Evolutionary conservation across 1,140 invertebrate species (phyloP).

Genomic region (Hycleus cichorii): DNA sequence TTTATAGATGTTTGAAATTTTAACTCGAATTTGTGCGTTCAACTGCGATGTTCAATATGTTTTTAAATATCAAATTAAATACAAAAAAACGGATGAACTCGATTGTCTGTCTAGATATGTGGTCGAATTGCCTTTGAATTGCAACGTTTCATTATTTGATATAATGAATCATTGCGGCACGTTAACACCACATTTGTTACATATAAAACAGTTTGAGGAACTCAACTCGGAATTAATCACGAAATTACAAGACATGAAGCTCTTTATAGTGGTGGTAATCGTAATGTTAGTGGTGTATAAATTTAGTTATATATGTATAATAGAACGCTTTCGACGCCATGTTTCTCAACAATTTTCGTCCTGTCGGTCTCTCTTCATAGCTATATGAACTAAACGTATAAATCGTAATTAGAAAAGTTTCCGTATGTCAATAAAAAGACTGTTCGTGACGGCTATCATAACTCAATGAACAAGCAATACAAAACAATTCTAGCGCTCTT

Average conservation of each 20-base stretch:
- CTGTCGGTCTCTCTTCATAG: background rate
- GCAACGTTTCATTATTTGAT: background rate
- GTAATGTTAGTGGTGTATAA: background rate
- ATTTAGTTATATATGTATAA: background rate
- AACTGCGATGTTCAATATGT: conserved; percentile 12
- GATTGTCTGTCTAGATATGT: too few relatives aligned
- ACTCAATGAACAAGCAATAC: conserved; percentile 18
- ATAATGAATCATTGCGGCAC: conserved; percentile 6
- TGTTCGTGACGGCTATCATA: conserved; percentile 28
- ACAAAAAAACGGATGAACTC: too few relatives aligned
- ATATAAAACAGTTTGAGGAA: conserved; percentile 6
- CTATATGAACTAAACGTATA: conserved; percentile 9
- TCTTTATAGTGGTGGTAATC: background rate
- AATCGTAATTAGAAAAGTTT: conserved; percentile 33
- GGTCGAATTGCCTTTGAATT: too few relatives aligned
- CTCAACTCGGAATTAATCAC: conserved; percentile 11
- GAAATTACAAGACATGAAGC: conserved; percentile 4
- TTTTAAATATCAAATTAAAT: background rate
- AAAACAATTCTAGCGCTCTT: background rate
- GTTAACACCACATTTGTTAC: conserved; percentile 12
- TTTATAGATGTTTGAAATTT: too few relatives aligned
- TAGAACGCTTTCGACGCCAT: background rate
- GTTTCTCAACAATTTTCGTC: background rate
- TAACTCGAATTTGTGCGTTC: background rate
- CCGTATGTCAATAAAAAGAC: conserved; percentile 31